Conservation (phyloP, 2,888 invertebrate species). For the Platycnemis pennipes region DNA sequence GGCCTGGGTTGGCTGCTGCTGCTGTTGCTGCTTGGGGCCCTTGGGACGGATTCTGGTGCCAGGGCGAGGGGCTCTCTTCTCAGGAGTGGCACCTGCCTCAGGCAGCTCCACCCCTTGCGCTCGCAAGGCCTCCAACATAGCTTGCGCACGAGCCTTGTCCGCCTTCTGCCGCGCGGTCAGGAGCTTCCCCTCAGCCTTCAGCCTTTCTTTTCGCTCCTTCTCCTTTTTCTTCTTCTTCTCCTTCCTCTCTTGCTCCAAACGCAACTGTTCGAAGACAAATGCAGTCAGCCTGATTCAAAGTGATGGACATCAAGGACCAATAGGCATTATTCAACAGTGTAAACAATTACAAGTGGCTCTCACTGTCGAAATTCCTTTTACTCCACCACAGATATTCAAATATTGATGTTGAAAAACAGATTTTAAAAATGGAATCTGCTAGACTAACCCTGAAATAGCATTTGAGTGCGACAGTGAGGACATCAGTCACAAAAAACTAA, state of each 20-base stretch:
- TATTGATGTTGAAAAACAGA: too few relatives aligned
- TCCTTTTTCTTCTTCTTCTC: conserved; percentile 95
- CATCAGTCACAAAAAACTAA: too few relatives aligned
- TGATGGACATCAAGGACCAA: too few relatives aligned
- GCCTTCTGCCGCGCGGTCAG: conserved; percentile 96
- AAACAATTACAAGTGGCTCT: too few relatives aligned
- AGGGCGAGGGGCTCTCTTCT: conserved; percentile 80
- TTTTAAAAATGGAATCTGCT: too few relatives aligned
- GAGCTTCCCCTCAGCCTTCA: conserved; percentile 98
- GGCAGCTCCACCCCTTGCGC: conserved; percentile 93
- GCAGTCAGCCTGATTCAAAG: neutral
- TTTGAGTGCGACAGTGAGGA: too few relatives aligned
- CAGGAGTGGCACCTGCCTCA: conserved; percentile 81
- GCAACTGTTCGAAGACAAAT: conserved; percentile 78
- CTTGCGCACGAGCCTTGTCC: conserved; percentile 92
- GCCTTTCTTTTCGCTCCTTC: conserved; percentile 93
- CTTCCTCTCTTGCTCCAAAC: conserved; percentile 92
- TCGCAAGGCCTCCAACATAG: conserved; percentile 92
- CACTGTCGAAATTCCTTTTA: too few relatives aligned
- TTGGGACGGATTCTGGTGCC: conserved; percentile 90
- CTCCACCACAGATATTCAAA: too few relatives aligned
- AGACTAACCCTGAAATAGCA: too few relatives aligned
- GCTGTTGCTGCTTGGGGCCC: conserved; percentile 82
- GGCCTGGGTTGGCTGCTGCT: conserved; percentile 66
- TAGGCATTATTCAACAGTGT: neutral